phyloP scores from a whole-genome alignment of 1,140 invertebrate genomes.

The Liolophura sinensis region DNA sequence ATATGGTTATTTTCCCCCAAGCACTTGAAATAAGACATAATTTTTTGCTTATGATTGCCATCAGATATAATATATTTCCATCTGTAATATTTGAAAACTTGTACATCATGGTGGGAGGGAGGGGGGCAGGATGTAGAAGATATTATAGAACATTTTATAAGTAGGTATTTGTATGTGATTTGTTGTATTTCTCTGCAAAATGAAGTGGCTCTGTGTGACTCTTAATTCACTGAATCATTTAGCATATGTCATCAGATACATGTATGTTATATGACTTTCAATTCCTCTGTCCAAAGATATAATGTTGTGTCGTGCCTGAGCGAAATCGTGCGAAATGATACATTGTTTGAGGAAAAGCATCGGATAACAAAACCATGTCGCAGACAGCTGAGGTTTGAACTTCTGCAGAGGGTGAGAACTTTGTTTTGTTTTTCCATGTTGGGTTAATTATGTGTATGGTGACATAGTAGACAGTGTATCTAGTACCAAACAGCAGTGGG shows the following conservation, averaged over 20 bases:
- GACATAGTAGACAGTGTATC: no score
- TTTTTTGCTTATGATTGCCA: no score
- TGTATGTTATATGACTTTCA: conserved; percentile 14
- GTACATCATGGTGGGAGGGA: no score
- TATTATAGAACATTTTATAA: no score
- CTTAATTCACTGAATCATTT: conserved; percentile 3
- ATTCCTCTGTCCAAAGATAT: conserved; percentile 64
- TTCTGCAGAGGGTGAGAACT: conserved; percentile 70
- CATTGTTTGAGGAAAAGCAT: conserved; percentile 67
- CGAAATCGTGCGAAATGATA: conserved; percentile 86
- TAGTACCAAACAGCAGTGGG: not conserved
- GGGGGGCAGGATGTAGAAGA: no score
- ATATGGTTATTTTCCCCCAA: no score
- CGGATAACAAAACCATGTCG: conserved; percentile 83
- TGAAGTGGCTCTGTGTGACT: not conserved
- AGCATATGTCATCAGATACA: conserved; percentile 5
- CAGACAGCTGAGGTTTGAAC: conserved; percentile 80
- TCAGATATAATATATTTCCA: no score
- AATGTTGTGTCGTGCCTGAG: conserved; percentile 92
- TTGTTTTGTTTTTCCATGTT: not conserved
- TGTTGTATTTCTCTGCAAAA: no score
- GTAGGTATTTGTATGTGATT: no score
- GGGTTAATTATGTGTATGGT: not conserved
- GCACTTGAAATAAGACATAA: no score
- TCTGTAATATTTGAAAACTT: no score